Base-by-base conservation (phyloP, 2,888 invertebrate genomes). In the Metacarcinus magister region DNA sequence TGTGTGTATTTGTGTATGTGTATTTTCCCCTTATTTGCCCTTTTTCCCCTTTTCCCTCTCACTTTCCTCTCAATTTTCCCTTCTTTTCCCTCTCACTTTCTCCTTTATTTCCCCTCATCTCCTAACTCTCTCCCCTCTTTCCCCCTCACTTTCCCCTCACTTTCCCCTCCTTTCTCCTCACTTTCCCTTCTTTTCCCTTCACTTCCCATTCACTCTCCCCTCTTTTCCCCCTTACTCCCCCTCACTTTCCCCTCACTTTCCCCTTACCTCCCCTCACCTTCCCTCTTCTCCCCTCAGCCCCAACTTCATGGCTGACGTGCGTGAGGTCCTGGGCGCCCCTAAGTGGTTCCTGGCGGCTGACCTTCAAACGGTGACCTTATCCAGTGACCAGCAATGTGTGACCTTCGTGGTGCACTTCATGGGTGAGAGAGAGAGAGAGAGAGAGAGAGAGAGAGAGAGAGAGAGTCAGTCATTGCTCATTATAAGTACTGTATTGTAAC, bases 291-390 rank as follows among this genome's bases (percentile, higher is more conserved):
- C 16, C n/a, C 44, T 0, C 92, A 99, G 99, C 0, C 98, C 98
- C 0, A 98, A 98, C 97, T 99, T 99, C 98, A 98, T 99, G 97
- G 98, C 98, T 96, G 99, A 99, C 97, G 98, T 99, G 13, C 98
- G 99, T 67, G 98, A 98, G 95, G 98, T 99, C 48, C 98, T 99
- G 98, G 99, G 99, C 48, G 98, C 98, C 95, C 99, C 99, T 0
- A 98, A 98, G 97, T 99, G 99, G 99, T 98, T 99, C 98, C 97
- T 99, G 97, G 98, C 98, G 32, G 98, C 99, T 95, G 99, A 99
- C 98, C 98, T 98, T 75, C 98, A 99, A 8, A 98, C 98, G 97
- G 99, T 99, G 0, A 98, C 98, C 97, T 97, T 98, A 48, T 98
- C 99, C 94, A 98, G 99, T 97, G 98, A 98, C 97, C 98, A 98